Conservation (phyloP, 2,797 vertebrate genomes). For the Lates japonicus region DNA sequence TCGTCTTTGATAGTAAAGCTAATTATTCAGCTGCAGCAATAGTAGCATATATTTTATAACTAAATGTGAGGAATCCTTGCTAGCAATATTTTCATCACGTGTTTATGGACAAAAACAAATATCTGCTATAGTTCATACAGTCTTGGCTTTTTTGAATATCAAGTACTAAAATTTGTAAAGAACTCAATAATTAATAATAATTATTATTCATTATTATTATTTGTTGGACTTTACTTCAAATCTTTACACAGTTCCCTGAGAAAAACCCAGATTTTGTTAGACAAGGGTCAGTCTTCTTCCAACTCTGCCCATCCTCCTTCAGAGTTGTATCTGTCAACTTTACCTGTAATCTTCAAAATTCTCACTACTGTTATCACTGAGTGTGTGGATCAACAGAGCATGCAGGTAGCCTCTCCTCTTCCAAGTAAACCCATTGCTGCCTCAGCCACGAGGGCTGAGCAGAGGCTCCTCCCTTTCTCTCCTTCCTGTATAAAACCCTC, state of each 20-base stretch:
- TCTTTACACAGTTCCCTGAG: background rate
- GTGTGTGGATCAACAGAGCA: constrained; percentile 29
- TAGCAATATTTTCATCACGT: background rate
- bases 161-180: background rate
- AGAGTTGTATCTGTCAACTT: constrained; percentile 8
- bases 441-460: constrained; percentile 35
- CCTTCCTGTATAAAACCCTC: constrained; percentile 78
- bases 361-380: constrained; percentile 63
- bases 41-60: background rate
- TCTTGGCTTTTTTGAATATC: background rate
- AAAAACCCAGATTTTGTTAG: background rate
- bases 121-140: background rate
- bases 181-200: rapidly evolving
- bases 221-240: background rate
- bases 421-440: constrained; percentile 46
- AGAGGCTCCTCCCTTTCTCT: constrained; percentile 69
- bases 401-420: constrained; percentile 22
- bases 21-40: background rate
- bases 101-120: background rate
- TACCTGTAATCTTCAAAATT: constrained; percentile 28
- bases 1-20: background rate
- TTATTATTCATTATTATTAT: too few relatives aligned
- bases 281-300: background rate
- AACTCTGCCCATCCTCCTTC: background rate
- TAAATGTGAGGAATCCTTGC: background rate